Evolutionary conservation across 2,113 vertebrate genomes (phyloP).

Genomic region (Dryoscopus gambensis): DNA sequence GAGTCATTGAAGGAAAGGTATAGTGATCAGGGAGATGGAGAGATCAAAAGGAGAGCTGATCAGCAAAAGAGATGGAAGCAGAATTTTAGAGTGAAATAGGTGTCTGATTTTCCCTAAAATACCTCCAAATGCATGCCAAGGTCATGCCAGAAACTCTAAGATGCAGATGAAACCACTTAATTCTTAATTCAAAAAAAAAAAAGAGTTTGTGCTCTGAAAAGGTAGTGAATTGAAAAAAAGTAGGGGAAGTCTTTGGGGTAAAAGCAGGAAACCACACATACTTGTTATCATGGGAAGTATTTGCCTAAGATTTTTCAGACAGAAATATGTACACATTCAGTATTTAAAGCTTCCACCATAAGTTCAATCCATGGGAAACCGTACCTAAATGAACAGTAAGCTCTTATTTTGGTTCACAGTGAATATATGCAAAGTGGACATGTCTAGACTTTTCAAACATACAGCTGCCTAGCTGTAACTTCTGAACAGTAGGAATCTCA

Average conservation of each 20-base stretch:
- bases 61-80: not conserved
- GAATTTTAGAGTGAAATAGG: not conserved
- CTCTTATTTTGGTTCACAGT: not conserved
- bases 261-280: not conserved
- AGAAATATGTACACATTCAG: not conserved
- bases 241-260: not conserved
- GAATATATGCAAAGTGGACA: not conserved
- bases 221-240: not conserved
- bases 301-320: not conserved
- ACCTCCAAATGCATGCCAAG: not conserved
- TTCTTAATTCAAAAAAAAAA: not conserved
- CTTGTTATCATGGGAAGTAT: not conserved
- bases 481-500: not conserved
- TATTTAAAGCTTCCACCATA: not conserved
- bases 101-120: not conserved
- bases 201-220: not conserved
- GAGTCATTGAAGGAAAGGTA: not conserved
- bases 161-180: not conserved
- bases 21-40: not conserved
- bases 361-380: not conserved
- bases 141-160: not conserved
- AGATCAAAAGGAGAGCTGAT: slow-evolving; percentile 21
- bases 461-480: not conserved
- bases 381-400: not conserved
- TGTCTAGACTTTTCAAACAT: not conserved